Base-by-base conservation (phyloP, 2,888 invertebrate genomes). In the Meiosimyza decipiens region DNA sequence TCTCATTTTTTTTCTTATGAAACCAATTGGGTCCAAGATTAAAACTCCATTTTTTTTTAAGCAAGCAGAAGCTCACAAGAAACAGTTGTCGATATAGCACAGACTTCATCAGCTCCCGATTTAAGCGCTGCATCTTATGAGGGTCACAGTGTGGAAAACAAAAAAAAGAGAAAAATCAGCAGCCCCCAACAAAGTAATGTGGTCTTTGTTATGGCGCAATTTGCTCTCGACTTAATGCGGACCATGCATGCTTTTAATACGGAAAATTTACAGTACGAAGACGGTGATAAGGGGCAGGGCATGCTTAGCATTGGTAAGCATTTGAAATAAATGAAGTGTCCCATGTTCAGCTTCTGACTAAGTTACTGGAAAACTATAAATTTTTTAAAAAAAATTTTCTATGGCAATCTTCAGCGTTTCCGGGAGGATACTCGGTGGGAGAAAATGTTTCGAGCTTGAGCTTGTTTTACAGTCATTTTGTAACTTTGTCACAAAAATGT, bases 211-310 rank as follows among this genome's bases (percentile, higher is more conserved):
- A 88, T 95, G 88, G 89, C 92, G 1, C 90, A 92, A 79, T 95
- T 95, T 82, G 95, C 94, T 0, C 87, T 91, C 28, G 90, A 91
- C 70, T 91, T 96, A 89, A 92, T 93, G 88, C 88, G 89, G 63
- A 89, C 89, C 51, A 87, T 95, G 66, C 88, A 89, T 64, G 88
- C 86, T 51, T 91, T 91, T 75, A 91, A 91, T 77, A 84, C 88
- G 52, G 90, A 90, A 60, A 90, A 91, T 16, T 90, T 91, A 80
- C 90, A 91, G 79, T 89, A 88, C 51, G 83, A 83, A 72, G 83
- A 80, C 74, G 83, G 81, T 12, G 80, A 77, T 73, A 81, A 81
- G 6, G 86, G 85, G 52, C 82, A 82, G 63, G 85, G 86, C 47
- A 83, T 84, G 81, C 76, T 85, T 3, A 77, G 86, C 67, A 86